Base-by-base conservation (phyloP, 2,888 invertebrate genomes). In the Pristionchus arcanus region DNA sequence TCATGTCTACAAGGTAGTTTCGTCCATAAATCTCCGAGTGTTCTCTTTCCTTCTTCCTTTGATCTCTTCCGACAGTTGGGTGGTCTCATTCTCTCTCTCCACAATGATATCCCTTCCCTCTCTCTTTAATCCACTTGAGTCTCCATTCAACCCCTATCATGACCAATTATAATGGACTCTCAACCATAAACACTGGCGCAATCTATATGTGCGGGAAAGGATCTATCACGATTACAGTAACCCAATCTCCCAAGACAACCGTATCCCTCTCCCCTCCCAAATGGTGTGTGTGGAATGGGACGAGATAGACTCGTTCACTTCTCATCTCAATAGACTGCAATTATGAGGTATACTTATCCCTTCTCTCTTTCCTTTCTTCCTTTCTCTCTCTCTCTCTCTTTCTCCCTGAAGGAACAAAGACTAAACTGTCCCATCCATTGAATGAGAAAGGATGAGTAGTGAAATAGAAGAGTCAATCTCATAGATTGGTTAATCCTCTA, bases 311-410 rank as follows among this genome's bases (percentile, higher is more conserved):
- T 71, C 89, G 37, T 84, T 71, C 74, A 42, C 89, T 71, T 84
- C 59, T 66, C 63, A 28, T 71, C 34, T 71, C 87, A 34, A 74
- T 31, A 74, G 74, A 74, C 74, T 74, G 74, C 74, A 74, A 74
- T 74, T 74, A 74, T 74, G 74, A 74, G 74, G 34, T 74, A 74
- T 83, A 55, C 83, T 83, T 55, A 55, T 83, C 83, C 83, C 55
- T 49, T 37, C 74, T 31, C 63, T n/a, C 37, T 31, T 53, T 34
- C 83, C 55, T 49, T 34, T 28, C 66, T 31, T 34, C 66, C 68
- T 13, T n/a, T 34, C 87, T 87, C 34, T 53, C n/a, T 84, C 66
- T 84, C 85, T 74, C 87, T 88, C 88, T 88, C 87, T 88, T 66
- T 66, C 63, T 28, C 66, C 42, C 28, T 74, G 21, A 31, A 28